These are phyloP conservation scores for Liasis olivaceus DNA, from an alignment of 2,797 vertebrate genomes.

Conservation along the genomic window DNA sequence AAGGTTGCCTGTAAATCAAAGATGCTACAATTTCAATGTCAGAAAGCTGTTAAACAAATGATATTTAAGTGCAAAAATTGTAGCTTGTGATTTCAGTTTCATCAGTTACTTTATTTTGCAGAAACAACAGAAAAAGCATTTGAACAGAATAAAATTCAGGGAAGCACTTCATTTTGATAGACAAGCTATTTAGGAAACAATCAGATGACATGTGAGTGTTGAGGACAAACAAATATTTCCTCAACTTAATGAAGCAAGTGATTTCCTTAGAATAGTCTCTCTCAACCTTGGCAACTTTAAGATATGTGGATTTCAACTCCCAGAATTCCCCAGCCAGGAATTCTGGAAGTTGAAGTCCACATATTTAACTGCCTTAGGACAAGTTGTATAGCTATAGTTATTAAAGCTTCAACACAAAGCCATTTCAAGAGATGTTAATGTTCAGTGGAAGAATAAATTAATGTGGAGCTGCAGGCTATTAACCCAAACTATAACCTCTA, in stretches of 20 bases:
- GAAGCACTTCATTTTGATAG: conserved; percentile 11
- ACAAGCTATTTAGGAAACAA: conserved; percentile 29
- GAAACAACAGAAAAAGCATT: background rate
- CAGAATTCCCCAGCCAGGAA: background rate
- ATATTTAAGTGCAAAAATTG: background rate
- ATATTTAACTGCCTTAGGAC: conserved; percentile 13
- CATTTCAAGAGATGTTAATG: conserved; percentile 66
- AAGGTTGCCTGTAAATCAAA: background rate
- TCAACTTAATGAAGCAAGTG: conserved; percentile 44
- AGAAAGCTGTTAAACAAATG: background rate
- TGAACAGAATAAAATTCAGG: background rate
- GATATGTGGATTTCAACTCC: background rate
- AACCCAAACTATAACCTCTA: conserved; percentile 67
- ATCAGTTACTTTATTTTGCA: background rate
- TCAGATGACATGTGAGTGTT: conserved; percentile 46
- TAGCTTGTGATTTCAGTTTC: background rate
- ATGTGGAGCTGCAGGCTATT: conserved; percentile 68
- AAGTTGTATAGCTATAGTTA: conserved; percentile 52
- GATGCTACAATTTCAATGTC: background rate
- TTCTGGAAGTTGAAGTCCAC: no score
- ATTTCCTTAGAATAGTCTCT: conserved; percentile 12
- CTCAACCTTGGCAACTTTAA: background rate
- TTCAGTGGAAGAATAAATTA: conserved; percentile 68
- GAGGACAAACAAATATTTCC: conserved; percentile 42
- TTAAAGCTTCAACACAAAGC: conserved; percentile 62